phyloP scores from a whole-genome alignment of 2,888 invertebrate genomes.

The Amphipoea oculea region DNA sequence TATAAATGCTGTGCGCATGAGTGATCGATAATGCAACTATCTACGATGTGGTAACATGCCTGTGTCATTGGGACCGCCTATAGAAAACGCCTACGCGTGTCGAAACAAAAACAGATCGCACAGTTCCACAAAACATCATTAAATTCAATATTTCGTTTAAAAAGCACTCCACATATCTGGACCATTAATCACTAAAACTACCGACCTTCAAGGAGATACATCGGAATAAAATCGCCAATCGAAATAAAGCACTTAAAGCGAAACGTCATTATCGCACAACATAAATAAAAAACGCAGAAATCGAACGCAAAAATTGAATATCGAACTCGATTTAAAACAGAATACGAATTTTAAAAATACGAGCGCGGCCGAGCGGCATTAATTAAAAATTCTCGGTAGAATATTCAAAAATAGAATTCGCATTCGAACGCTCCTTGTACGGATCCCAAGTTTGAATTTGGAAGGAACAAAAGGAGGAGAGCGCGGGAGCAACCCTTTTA shows the following conservation, averaged over 20 bases:
- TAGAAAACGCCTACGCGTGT: slow-evolving; percentile 78
- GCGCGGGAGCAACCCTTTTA: slow-evolving; percentile 91
- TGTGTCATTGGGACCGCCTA: slow-evolving; percentile 79
- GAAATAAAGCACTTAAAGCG: slow-evolving; percentile 91
- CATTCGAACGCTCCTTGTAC: slow-evolving; percentile 90
- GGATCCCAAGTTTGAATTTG: slow-evolving; percentile 90
- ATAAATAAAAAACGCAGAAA: slow-evolving; percentile 89
- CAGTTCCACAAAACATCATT: slow-evolving; percentile 89
- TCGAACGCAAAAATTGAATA: slow-evolving; percentile 90
- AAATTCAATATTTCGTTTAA: slow-evolving; percentile 90
- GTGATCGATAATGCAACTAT: slow-evolving; percentile 79
- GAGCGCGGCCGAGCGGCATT: slow-evolving; percentile 89
- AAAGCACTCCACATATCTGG: slow-evolving; percentile 90
- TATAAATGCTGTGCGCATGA: slow-evolving; percentile 65
- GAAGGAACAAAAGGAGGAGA: slow-evolving; percentile 89
- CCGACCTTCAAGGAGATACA: slow-evolving; percentile 89
- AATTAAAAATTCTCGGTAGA: slow-evolving; percentile 91
- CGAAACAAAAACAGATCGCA: slow-evolving; percentile 82
- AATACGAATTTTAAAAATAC: slow-evolving; percentile 90
- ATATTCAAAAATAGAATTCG: slow-evolving; percentile 91
- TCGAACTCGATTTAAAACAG: slow-evolving; percentile 90
- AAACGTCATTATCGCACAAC: slow-evolving; percentile 91
- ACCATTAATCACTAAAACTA: slow-evolving; percentile 90
- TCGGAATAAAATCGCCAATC: slow-evolving; percentile 90
- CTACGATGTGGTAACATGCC: slow-evolving; percentile 77